Base-by-base conservation (phyloP, 2,113 vertebrate genomes). In the Macroglossus sobrinus region DNA sequence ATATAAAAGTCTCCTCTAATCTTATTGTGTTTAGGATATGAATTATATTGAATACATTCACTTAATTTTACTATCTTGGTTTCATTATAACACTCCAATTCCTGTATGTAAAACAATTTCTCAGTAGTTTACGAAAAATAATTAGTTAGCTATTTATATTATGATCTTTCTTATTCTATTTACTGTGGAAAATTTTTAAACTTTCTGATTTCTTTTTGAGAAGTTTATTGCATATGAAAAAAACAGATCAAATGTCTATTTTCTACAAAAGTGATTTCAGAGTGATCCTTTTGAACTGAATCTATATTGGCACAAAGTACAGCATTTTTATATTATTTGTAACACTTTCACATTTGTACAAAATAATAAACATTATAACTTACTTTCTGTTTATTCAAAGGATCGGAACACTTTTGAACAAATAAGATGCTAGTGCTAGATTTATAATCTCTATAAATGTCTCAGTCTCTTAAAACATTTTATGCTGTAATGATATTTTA, bases 371-470 rank as follows among this genome's bases (percentile, higher is more conserved):
- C 82, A 88, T 84, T 93, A 66, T 71, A 97, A 94, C 72, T 95
- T 92, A 93, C 92, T 97, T 91, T 96, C 53, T 88, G 47, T 95
- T 97, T 96, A 88, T 95, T 96, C 86, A 96, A 96, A 97, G 96
- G 96, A 72, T 95, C 24, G 0, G 69, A 91, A 94, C 79, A 71
- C 53, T 86, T 72, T 75, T 94, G 91, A 97, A 68, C 74, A 90
- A 93, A 57, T 91, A 50, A 87, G 57, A 89, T 84, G 33, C 63
- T 96, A 89, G 57, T 38, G 88, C n/a, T n/a, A n/a, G n/a, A n/a
- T n/a, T n/a, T n/a, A n/a, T n/a, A n/a, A 78, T 91, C 88, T 84
- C 43, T 71, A 30, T 40, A 92, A 57, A 95, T 94, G 28, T 43
- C 26, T 97, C 53, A 90, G n/a, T 79, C 4, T 26, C 30, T 63